Base-by-base conservation (phyloP, 1,140 invertebrate species). In the Bathynomus jamesi region DNA sequence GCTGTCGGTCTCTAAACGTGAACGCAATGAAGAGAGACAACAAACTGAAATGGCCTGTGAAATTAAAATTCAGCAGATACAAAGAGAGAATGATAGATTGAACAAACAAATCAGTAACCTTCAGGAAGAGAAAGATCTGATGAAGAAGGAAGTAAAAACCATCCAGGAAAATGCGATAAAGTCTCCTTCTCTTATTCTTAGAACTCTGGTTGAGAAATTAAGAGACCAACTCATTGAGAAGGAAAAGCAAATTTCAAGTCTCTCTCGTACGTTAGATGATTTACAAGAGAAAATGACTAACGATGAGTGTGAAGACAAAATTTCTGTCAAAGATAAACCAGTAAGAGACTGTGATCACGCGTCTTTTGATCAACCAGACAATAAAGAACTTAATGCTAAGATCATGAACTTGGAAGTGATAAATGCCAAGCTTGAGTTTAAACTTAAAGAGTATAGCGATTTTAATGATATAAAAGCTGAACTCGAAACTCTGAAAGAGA, bases 181-280 rank as follows among this genome's bases (percentile, higher is more conserved):
- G n/a, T 71, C 69, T 21, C 73, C 73, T 7, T 75, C 73, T 53
- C 66, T 46, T 10, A 75, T 75, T 29, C 31, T 75, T 13, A 30
- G 66, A 24, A 75, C 73, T 21, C 32, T 75, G 31, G 69, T 75
- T n/a, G 73, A 75, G n/a, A 75, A 75, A 29, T 53, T 75, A 17
- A 65, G 73, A 27, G 73, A 75, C 32, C 73, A 71, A 46, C 69
- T 75, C 8, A 75, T 75, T 64, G 73, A 75, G 21, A 75, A 75
- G 28, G 73, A 75, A 29, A 75, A 75, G 28, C 73, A 75, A 30
- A 69, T 75, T 10, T 64, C 69, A 13, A 75, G 53, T 28, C 61
- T 75, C 7, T 61, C 30, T 32, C 25, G 46, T 27, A 69, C 69
- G 64, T 61, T 75, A 17, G 61, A 75, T 28, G 73, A 75, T 24